Evolutionary conservation across 2,888 invertebrate species (phyloP), one percentile per base, ranked within the genome.

Genomic region (Lasius fuliginosus): DNA sequence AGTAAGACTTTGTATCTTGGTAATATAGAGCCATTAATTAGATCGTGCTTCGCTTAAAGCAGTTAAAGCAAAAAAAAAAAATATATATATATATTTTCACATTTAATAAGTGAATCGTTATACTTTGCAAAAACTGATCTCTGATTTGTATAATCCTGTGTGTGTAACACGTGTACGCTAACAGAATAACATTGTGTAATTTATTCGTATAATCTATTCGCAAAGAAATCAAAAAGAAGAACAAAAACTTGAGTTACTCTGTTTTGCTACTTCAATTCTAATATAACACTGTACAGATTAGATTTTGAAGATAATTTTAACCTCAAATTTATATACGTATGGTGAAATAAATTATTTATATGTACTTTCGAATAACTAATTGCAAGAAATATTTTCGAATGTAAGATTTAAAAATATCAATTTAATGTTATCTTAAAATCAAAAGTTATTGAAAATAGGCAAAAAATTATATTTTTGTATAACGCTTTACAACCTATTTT

Each of bases 401-500:
- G 4, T 68, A 30, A 30, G 8, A n/a, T 11, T 33, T 3, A 53
- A 53, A 33, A 33, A 23, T 23, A 8, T 68, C 40, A 30, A 1
- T 18, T 53, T n/a, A 30, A 53, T n/a, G 12, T 69, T n/a, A 69
- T 33, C 53, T 49, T 53, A 1, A 69, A 49, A 33, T 69, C 53
- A 23, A n/a, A 30, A n/a, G n/a, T 18, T 69, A 69, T 69, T 53
- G n/a, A 69, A n/a, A n/a, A 33, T 9, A 15, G 5, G 23, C 46
- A 23, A 36, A 23, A 36, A 58, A 58, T 58, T 73, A 36, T 53
- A 5, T 11, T 56, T 23, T 73, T 40, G 33, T 56, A 56, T 27
- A 71, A 56, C 23, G 4, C 58, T 73, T 73, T 58, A 60, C 18
- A 58, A 73, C 18, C 40, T 6, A 11, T 36, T n/a, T 60, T 27